These are phyloP conservation scores for Tor tambroides DNA, from an alignment of 2,113 vertebrate species.

Conservation along the genomic window DNA sequence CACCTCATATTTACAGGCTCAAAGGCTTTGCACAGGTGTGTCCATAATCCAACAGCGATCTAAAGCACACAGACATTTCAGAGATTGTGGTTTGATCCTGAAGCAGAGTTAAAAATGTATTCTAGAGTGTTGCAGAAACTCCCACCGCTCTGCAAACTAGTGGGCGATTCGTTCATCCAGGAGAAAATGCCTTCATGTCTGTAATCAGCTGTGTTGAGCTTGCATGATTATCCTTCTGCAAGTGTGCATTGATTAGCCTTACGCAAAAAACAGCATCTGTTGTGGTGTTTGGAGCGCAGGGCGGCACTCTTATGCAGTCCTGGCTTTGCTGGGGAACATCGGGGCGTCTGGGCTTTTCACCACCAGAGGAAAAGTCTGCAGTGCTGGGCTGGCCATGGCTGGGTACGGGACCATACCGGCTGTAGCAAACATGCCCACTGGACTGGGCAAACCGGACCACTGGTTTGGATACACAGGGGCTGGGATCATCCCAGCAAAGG, in stretches of 20 bases:
- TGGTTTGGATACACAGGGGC: conserved; percentile 74
- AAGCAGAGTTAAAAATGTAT: not conserved
- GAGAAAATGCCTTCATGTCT: not conserved
- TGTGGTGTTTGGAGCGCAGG: not conserved
- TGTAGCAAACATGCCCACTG: conserved; percentile 67
- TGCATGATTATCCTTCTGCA: not conserved
- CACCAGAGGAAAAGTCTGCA: conserved; percentile 73
- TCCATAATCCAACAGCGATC: conserved; percentile 49
- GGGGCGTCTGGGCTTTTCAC: conserved; percentile 71
- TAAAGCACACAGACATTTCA: conserved; percentile 18
- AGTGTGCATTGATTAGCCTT: conserved; percentile 39
- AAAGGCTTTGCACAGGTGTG: conserved; percentile 57
- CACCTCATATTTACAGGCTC: conserved; percentile 67
- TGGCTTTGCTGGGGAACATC: conserved; percentile 70
- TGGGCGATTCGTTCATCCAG: not conserved
- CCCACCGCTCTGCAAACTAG: too few relatives aligned
- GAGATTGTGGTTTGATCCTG: conserved; percentile 9
- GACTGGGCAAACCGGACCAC: conserved; percentile 76
- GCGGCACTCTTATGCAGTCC: conserved; percentile 73
- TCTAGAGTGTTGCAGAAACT: not conserved
- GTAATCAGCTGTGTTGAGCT: not conserved
- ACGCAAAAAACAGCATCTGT: conserved; percentile 9
- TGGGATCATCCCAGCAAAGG: conserved; percentile 73
- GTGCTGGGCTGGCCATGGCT: conserved; percentile 65
- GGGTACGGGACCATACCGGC: conserved; percentile 65